Conservation (phyloP, 2,113 vertebrate genomes). For the Delphinapterus leucas region DNA sequence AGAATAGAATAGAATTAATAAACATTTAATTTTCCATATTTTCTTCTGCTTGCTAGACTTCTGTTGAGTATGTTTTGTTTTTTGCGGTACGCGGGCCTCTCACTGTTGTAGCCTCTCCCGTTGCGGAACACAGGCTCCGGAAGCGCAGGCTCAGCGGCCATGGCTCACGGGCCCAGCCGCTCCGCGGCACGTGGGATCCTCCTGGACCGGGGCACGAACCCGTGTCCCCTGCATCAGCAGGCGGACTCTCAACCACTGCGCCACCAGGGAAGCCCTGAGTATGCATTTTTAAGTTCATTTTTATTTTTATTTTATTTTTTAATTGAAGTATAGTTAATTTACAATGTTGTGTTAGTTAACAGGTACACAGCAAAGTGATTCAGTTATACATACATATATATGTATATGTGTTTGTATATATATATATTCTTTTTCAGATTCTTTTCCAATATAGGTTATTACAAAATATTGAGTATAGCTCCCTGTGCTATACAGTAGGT, state of each 20-base stretch:
- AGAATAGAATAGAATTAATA: not conserved
- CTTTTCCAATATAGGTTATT: not conserved
- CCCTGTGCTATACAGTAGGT: too few species aligned
- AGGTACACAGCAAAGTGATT: not conserved
- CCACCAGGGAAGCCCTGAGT: too few species aligned
- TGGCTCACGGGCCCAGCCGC: too few species aligned
- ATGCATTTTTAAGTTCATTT: not conserved
- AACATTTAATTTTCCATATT: not conserved
- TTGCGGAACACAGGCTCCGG: too few species aligned
- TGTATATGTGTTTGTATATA: not conserved
- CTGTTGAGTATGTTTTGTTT: too few species aligned
- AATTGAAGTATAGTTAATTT: not conserved
- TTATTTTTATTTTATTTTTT: too few species aligned
- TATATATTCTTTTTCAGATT: not conserved
- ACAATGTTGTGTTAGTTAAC: not conserved
- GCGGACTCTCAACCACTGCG: too few species aligned
- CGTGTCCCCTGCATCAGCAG: too few species aligned
- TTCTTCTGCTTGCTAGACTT: not conserved
- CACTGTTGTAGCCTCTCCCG: too few species aligned
- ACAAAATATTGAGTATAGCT: not conserved
- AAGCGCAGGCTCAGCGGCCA: too few species aligned
- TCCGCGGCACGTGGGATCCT: rapidly evolving
- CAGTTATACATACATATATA: not conserved
- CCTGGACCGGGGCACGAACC: too few species aligned
- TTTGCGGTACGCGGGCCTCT: too few species aligned